Conservation (phyloP, 2,797 vertebrate species). For the Geotrypetes seraphini region DNA sequence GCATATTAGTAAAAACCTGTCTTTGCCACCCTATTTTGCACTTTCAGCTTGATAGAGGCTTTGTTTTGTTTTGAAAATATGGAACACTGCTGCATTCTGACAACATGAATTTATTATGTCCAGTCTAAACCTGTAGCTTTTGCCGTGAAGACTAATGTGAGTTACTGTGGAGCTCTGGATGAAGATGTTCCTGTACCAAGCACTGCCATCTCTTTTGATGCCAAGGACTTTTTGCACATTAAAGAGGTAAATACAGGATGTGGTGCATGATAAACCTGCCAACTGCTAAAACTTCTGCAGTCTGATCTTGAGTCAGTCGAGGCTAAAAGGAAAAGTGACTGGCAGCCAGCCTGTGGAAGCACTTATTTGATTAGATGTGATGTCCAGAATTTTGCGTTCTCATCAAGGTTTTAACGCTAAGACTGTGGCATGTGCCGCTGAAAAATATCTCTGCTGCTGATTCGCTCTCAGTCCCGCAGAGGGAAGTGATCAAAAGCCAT, state of each 20-base stretch:
- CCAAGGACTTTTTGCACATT: constrained; percentile 97
- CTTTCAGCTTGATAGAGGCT: not conserved
- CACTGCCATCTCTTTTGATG: constrained; percentile 90
- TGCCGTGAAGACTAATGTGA: constrained; percentile 93
- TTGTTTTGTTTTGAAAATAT: not conserved
- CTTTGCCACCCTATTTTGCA: too few species aligned
- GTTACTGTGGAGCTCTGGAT: constrained; percentile 90
- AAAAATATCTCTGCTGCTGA: accelerated
- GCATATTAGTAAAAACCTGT: too few species aligned
- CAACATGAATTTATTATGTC: constrained; percentile 9
- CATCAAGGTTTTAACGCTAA: not conserved
- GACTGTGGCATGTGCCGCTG: not conserved
- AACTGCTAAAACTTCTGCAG: not conserved
- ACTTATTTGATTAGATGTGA: not conserved
- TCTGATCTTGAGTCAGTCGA: constrained; percentile 1
- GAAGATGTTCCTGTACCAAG: constrained; percentile 90
- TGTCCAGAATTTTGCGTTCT: not conserved
- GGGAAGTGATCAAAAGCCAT: too few species aligned
- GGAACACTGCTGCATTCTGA: not conserved
- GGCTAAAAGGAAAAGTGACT: constrained; percentile 1
- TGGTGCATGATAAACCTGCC: not conserved
- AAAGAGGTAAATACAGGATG: constrained; percentile 76
- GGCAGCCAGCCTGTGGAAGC: not conserved
- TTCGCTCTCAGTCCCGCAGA: too few species aligned
- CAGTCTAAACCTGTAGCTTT: constrained; percentile 92